Evolutionary conservation across 2,113 vertebrate species (phyloP), one percentile per base, ranked within the genome.

Genomic region (Catharus bicknelli): DNA sequence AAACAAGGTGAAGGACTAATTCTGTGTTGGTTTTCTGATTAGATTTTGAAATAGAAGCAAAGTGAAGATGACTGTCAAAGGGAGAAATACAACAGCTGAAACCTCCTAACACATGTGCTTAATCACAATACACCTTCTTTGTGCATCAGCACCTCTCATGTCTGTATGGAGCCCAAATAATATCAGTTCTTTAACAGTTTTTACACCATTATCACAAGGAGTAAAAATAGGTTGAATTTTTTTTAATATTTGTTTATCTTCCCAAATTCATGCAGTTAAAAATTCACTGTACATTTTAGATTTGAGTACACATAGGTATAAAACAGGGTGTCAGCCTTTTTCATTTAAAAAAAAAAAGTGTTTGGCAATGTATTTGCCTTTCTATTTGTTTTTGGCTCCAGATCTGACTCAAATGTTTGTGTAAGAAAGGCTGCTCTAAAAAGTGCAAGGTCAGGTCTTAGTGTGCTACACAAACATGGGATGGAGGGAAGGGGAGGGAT

Each of bases 401-500:
- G 43, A 57, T 53, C 48, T 82, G 73, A 67, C 55, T 85, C 58
- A 78, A 62, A 66, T 51, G 30, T 90, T 90, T 84, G 70, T 76
- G 47, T 66, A 58, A 92, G 70, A 66, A 87, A 69, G 26, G 13
- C 81, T 82, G 62, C 36, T 12, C n/a, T 75, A 45, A 82, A 74
- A 89, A 79, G 64, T 87, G 87, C 84, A 80, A 87, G 82, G 77
- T 93, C 91, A 91, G 70, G 89, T 45, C 47, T 63, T 36, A 67
- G 29, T 79, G 69, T 67, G 54, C 72, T 55, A 23, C 74, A 69
- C 77, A 50, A 61, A 58, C 0, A 0, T 47, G 78, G 47, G 23
- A 9, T 5, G 47, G 59, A 69, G 72, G 17, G 81, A 87, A 57
- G 86, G 58, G 81, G 30, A 84, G 62, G 59, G 69, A 73, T 42